A percentile compares a stretch with the other conserved stretches of the same genome.
Conservation (phyloP, 2,113 vertebrate species). For the Tachuris rubrigastra region DNA sequence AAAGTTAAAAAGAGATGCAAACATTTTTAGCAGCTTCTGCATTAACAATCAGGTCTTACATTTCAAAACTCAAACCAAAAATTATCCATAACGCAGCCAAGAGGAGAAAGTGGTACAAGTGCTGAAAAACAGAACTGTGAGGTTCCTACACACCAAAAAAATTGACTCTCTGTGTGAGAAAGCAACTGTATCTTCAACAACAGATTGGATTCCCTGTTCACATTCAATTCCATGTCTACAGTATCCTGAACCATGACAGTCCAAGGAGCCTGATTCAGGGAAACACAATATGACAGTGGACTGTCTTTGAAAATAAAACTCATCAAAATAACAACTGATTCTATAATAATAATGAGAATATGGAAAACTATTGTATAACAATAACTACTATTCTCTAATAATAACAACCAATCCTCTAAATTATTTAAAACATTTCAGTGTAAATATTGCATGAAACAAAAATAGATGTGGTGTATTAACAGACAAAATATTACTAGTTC, state of each 20-base stretch:
- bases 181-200: neutral
- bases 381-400: neutral
- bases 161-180: neutral
- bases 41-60: neutral
- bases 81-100: accelerated
- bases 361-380: neutral
- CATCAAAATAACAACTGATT: neutral
- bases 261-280: neutral
- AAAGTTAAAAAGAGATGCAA: neutral
- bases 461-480: neutral
- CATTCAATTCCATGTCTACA: neutral
- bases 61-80: neutral
- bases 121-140: neutral
- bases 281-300: neutral
- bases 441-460: neutral
- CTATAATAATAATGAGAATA: no score
- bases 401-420: neutral
- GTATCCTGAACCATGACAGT: neutral
- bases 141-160: neutral
- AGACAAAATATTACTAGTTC: neutral
- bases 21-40: neutral
- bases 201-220: neutral
- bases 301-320: neutral
- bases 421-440: neutral
- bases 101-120: neutral